Evolutionary conservation across 2,888 invertebrate genomes (phyloP), one percentile per base, ranked within the genome.

Genomic region (Drosophila borealis): DNA sequence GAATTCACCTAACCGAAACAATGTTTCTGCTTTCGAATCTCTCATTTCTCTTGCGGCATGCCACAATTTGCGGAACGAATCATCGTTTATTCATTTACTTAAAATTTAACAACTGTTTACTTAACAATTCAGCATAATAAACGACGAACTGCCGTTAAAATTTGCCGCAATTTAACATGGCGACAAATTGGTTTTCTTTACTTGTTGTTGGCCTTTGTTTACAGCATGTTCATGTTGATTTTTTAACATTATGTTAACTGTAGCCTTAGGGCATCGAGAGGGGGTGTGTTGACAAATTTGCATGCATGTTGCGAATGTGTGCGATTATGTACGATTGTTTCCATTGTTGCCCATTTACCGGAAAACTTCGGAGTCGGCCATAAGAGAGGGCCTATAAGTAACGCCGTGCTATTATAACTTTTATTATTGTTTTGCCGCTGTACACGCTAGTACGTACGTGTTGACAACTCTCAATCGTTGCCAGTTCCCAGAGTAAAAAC

Each of bases 221-320:
- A 41, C 10, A 14, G 1, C 21, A 37, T 25, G 33, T 37, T 36
- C 53, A 44, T 55, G 61, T 54, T 59, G 25, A 46, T 39, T 44
- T 63, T 60, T 39, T 71, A 67, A 78, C 69, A 70, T 80, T 79
- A 80, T 73, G 70, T 48, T 81, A 80, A 74, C 80, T 57, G 81
- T 72, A 65, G 45, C 45, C 6, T 11, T 4, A 1, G 2, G n/a
- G 10, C 10, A 3, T 2, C 5, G 19, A 13, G 44, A 2, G 21
- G 10, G 17, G 8, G 39, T 9, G 54, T 44, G 33, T 34, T 48
- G 72, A 75, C 76, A 76, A 73, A 75, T 81, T 78, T 80, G 69
- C 71, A 66, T 74, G 68, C 78, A 78, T 66, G 65, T 61, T 69
- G 51, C 56, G 64, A 69, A 19, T 37, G 46, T 61, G 55, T 49